Base-by-base conservation (phyloP, 2,113 vertebrate genomes). In the Misgurnus anguillicaudatus region DNA sequence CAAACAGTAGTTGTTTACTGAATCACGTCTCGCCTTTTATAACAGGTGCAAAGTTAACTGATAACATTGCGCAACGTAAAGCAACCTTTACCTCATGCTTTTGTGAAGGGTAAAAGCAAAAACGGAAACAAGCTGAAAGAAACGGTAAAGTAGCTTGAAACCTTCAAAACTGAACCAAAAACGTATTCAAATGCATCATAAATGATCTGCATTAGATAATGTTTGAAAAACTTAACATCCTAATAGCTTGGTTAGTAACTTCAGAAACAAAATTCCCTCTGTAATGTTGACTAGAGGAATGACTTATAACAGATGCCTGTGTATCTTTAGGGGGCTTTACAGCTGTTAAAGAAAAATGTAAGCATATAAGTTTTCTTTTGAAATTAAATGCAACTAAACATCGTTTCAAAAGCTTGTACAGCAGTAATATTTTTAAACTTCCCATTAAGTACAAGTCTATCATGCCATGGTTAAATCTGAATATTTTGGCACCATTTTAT, bases 31-130 rank as follows among this genome's bases (percentile, higher is more conserved):
- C 38, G 24, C 24, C 24, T 31, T 75, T 6, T 48, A 45, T n/a
- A 70, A 71, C 61, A 74, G 41, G 41, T 79, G 53, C 58, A 78
- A n/a, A 63, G 48, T 73, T 73, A 57, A 73, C 67, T 57, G n/a
- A 55, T 62, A 38, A 53, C 38, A 19, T 72, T 14, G 67, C 0
- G 62, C 61, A 36, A 77, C 7, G 42, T 60, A 11, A n/a, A 38
- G 65, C 58, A 62, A 77, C 24, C 39, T 55, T 42, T 72, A 42
- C 31, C 38, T 51, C 57, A 62, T 61, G 42, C 62, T 55, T 68
- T 21, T 68, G 36, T 57, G 14, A 31, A 58, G 36, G 9, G 58
- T 42, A 73, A 24, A 55, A 2, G 13, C 0, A 41, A 58, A 9
- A 72, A 58, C 41, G 69, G 69, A 72, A 73, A 73, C 17, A 57